Conservation (phyloP, 2,888 invertebrate species). For the Cephus rjabovi region DNA sequence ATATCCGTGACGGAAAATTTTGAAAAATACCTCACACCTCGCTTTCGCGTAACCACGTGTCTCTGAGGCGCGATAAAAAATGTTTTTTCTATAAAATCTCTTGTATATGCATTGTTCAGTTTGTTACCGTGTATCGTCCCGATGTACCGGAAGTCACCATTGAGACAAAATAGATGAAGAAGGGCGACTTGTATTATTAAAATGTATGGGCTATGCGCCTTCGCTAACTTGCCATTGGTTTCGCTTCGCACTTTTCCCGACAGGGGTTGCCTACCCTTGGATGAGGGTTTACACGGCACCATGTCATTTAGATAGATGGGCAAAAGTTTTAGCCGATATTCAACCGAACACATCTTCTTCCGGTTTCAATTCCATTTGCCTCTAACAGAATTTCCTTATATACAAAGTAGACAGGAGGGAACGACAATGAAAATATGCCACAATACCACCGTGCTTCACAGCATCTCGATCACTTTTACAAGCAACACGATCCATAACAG, state of each 20-base stretch:
- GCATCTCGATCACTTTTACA: not conserved
- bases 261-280: not conserved
- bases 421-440: not conserved
- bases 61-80: not conserved
- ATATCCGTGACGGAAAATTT: not conserved
- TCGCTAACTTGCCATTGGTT: not conserved
- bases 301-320: conserved; percentile 28
- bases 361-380: conserved; percentile 28
- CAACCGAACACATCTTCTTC: conserved; percentile 20
- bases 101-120: not conserved
- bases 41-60: not conserved
- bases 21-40: not conserved
- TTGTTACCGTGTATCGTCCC: not conserved
- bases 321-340: conserved; percentile 24
- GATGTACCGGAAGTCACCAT: not conserved
- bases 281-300: not conserved
- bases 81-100: not conserved
- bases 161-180: not conserved
- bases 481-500: not conserved
- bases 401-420: not conserved
- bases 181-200: conserved; percentile 24
- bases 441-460: not conserved
- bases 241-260: not conserved
- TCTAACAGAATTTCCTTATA: conserved; percentile 26
- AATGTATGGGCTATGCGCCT: conserved; percentile 19